Base-by-base conservation (phyloP, 2,888 invertebrate species). In the Drosophila kambysellisi region DNA sequence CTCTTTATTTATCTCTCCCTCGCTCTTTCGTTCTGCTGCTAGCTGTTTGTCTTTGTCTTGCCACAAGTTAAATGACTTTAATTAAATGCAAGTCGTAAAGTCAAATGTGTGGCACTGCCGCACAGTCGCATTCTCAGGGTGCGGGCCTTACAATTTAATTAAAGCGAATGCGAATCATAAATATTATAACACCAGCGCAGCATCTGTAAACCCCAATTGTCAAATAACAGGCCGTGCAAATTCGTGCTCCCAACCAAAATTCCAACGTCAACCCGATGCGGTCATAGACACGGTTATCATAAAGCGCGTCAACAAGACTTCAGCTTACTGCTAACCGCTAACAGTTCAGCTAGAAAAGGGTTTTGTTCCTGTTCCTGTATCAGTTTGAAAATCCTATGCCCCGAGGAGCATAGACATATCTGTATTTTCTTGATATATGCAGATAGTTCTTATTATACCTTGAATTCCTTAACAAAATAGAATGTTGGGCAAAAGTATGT, bases 81-180 rank as follows among this genome's bases (percentile, higher is more conserved):
- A 85, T 87, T 85, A 85, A 83, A 87, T 89, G 88, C 89, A 87
- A 82, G 84, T 83, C 87, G 89, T 84, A 83, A 88, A 86, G 84
- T 83, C 84, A 88, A 88, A 83, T 88, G 72, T 80, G 73, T 79
- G 68, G 62, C 79, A 79, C 48, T 48, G 63, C 52, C 64, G 52
- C 73, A 66, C 62, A 70, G 60, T 79, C 60, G 65, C 75, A 79
- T 73, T 63, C 68, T 51, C 37, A 25, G 30, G 39, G 41, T 30
- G 33, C 17, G 54, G 57, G 52, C 54, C 53, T 77, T 80, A 70
- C 83, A 89, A 89, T 87, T 85, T 85, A 85, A 85, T 85, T 85
- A 82, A 82, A 76, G 80, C 70, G 85, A 89, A 86, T 88, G 88
- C 87, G 87, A 89, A 79, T 89, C 84, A 84, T 89, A 84, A 84